A percentile compares a stretch with the other conserved stretches of the same genome.
phyloP scores from a whole-genome alignment of 1,140 invertebrate genomes.

The Psix sp. region DNA sequence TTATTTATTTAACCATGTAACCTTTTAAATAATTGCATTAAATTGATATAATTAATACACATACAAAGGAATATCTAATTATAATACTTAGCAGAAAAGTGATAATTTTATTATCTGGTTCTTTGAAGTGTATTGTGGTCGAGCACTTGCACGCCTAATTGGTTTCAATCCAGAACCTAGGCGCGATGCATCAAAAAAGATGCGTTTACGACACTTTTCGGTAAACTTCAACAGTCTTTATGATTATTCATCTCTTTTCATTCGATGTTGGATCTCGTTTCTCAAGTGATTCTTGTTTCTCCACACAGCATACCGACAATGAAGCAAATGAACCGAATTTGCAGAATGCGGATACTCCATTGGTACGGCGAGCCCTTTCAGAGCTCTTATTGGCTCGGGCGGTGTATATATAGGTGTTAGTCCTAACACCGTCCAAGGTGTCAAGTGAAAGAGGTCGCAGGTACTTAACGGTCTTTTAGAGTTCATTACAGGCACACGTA shows the following conservation, averaged over 20 bases:
- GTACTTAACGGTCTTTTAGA: constrained; percentile 59
- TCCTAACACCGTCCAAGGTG: constrained; percentile 76
- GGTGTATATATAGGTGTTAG: constrained; percentile 71
- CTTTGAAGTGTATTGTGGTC: constrained; percentile 19
- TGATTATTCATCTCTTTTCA: constrained; percentile 62
- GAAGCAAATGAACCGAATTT: constrained; percentile 78
- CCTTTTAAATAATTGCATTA: no score
- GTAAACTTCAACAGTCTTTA: constrained; percentile 77
- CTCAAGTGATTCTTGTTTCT: constrained; percentile 70
- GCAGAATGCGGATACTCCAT: constrained; percentile 70
- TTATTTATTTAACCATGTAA: no score
- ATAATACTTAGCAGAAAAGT: no score
- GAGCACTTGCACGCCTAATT: constrained; percentile 46
- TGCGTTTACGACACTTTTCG: constrained; percentile 64
- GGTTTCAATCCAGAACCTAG: constrained; percentile 29
- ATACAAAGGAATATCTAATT: no score
- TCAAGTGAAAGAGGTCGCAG: constrained; percentile 73
- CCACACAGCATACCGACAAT: constrained; percentile 74
- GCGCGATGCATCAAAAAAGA: constrained; percentile 37
- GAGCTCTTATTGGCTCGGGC: constrained; percentile 61
- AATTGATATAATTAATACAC: no score
- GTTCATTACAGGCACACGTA: constrained; percentile 55
- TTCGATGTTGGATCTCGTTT: constrained; percentile 21
- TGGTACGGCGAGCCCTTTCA: constrained; percentile 32
- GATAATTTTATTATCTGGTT: constrained; percentile 47